phyloP scores from a whole-genome alignment of 2,797 vertebrate genomes.

The Melanotaenia trifasciata region DNA sequence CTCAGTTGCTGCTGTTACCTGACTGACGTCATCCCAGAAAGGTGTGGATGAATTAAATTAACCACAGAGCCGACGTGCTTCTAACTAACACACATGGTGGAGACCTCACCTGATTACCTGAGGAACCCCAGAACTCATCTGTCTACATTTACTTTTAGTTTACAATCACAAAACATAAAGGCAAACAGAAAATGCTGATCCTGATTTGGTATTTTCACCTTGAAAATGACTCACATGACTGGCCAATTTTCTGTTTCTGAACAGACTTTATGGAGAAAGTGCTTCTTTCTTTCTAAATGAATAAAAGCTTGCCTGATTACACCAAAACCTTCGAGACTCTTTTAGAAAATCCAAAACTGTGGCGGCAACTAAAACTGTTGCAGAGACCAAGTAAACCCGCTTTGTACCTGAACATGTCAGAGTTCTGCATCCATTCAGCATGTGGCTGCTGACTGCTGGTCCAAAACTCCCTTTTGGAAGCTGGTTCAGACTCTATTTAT shows the following conservation, averaged over 20 bases:
- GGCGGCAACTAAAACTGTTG: not conserved
- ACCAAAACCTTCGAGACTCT: too few relatives aligned
- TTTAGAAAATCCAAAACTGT: too few relatives aligned
- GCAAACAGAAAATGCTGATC: not conserved
- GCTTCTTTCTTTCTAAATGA: too few relatives aligned
- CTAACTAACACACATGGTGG: not conserved
- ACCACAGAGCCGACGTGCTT: not conserved
- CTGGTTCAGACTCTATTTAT: conserved; percentile 65
- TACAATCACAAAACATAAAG: not conserved
- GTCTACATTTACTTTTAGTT: not conserved
- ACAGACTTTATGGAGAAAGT: too few relatives aligned
- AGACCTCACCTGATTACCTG: too few relatives aligned
- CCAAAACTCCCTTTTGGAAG: not conserved
- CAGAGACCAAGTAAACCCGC: not conserved
- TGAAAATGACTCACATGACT: too few relatives aligned
- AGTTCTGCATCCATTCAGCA: conserved; percentile 5
- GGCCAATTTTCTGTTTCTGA: too few relatives aligned
- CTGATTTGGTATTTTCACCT: too few relatives aligned
- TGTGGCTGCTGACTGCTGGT: not conserved
- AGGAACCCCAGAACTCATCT: not conserved
- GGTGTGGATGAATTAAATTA: conserved; percentile 23
- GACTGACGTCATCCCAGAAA: conserved; percentile 17
- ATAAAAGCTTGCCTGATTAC: too few relatives aligned
- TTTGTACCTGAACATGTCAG: not conserved
- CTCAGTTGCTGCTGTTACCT: conserved; percentile 45